A percentile compares a stretch with the other conserved stretches of the same genome.
Conservation (phyloP, 2,888 invertebrate species). For the Tetanocera ferruginea region DNA sequence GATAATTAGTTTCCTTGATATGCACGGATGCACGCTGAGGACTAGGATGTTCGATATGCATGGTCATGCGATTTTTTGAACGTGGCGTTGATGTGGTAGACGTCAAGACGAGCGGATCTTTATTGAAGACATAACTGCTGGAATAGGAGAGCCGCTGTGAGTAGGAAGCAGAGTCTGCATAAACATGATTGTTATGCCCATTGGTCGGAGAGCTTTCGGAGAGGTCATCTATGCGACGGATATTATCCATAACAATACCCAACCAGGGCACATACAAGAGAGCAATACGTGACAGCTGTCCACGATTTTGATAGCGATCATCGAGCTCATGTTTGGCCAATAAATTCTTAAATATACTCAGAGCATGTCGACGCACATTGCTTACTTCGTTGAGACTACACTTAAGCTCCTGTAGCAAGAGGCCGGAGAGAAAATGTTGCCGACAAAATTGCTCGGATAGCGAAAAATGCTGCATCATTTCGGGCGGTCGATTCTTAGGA, state of each 20-base stretch:
- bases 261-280: constrained; percentile 93
- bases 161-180: constrained; percentile 68
- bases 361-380: constrained; percentile 84
- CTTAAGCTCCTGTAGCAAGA: constrained; percentile 89
- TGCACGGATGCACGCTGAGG: constrained; percentile 80
- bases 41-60: constrained; percentile 80
- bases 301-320: constrained; percentile 86
- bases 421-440: constrained; percentile 91
- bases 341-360: constrained; percentile 85
- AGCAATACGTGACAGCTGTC: constrained; percentile 86
- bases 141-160: constrained; percentile 73
- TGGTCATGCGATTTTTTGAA: constrained; percentile 78
- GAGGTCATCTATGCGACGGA: constrained; percentile 78
- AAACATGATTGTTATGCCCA: constrained; percentile 58
- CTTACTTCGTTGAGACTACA: constrained; percentile 87
- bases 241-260: constrained; percentile 88
- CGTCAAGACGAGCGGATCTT: constrained; percentile 65
- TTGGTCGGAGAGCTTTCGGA: constrained; percentile 64
- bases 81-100: constrained; percentile 70
- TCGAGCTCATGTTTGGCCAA: constrained; percentile 96
- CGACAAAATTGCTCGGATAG: constrained; percentile 88
- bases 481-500: constrained; percentile 70
- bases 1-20: constrained; percentile 81
- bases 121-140: constrained; percentile 74
- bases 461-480: constrained; percentile 74